Percentiles rank a stretch among this genome's conserved stretches.
These are phyloP conservation scores for Clavelina lepadiformis DNA, from an alignment of 23 tunicate genomes.

Conservation along the genomic window DNA sequence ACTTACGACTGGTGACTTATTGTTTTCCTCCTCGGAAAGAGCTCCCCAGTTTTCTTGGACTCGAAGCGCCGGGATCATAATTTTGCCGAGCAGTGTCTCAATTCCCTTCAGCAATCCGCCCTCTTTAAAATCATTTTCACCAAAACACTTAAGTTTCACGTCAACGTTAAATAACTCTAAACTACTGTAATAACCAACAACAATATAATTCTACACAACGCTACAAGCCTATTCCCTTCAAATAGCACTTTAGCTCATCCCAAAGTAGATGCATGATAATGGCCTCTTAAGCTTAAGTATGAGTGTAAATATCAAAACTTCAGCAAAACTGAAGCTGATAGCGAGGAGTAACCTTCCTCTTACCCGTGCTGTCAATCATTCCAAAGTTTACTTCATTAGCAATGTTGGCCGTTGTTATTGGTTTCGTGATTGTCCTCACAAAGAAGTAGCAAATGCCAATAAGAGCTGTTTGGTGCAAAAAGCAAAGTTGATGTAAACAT, in stretches of 20 bases:
- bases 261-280: too few species aligned
- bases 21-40: slow-evolving; percentile 40
- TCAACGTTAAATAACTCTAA: too few species aligned
- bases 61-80: slow-evolving; percentile 69
- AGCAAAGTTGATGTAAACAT: too few species aligned
- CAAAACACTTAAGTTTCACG: too few species aligned
- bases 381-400: slow-evolving; percentile 76
- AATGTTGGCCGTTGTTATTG: slow-evolving; percentile 62
- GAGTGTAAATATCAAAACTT: too few species aligned
- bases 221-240: not conserved
- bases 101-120: slow-evolving; percentile 68
- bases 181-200: too few species aligned
- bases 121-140: not conserved
- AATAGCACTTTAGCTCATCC: too few species aligned
- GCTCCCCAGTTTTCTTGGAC: slow-evolving; percentile 74
- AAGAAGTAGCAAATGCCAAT: slow-evolving; percentile 67
- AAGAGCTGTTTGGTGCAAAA: too few species aligned
- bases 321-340: too few species aligned
- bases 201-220: not conserved
- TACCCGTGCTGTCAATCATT: slow-evolving; percentile 69
- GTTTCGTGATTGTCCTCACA: slow-evolving; percentile 57
- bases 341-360: too few species aligned
- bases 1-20: slow-evolving; percentile 60
- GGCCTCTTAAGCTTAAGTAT: too few species aligned
- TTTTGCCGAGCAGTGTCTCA: slow-evolving; percentile 37